Conservation (phyloP, 2,888 invertebrate species). For the Cinara cedri region DNA sequence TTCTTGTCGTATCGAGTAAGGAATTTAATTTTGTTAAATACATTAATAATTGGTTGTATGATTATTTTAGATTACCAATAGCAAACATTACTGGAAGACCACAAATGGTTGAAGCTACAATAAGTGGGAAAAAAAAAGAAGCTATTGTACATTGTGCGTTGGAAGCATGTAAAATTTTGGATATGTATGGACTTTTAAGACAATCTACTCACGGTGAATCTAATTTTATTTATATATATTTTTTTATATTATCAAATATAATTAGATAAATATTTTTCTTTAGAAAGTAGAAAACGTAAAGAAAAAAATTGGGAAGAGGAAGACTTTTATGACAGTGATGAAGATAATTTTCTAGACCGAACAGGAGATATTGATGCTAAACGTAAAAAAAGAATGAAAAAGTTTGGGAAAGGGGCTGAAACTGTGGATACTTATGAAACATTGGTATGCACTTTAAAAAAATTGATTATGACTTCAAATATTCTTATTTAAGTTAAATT, state of each 20-base stretch:
- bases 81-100: constrained; percentile 51
- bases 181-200: constrained; percentile 73
- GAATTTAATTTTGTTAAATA: constrained; percentile 43
- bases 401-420: constrained; percentile 67
- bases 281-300: constrained; percentile 83
- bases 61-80: constrained; percentile 58
- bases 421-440: constrained; percentile 67
- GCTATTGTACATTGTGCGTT: constrained; percentile 90
- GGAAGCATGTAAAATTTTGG: constrained; percentile 91
- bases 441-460: constrained; percentile 59
- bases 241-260: no score
- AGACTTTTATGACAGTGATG: constrained; percentile 92
- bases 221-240: constrained; percentile 15
- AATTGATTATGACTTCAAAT: not conserved
- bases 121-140: constrained; percentile 93
- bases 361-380: constrained; percentile 89
- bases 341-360: constrained; percentile 92
- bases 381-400: constrained; percentile 76
- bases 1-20: constrained; percentile 74
- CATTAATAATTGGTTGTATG: constrained; percentile 11
- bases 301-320: constrained; percentile 81
- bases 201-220: constrained; percentile 82
- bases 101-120: constrained; percentile 77
- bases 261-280: constrained; percentile 52
- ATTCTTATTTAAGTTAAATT: not conserved